Percentiles rank a stretch among this genome's conserved stretches.
These are phyloP conservation scores for Mellivora capensis DNA, from an alignment of 2,113 vertebrate genomes.

Conservation along the genomic window DNA sequence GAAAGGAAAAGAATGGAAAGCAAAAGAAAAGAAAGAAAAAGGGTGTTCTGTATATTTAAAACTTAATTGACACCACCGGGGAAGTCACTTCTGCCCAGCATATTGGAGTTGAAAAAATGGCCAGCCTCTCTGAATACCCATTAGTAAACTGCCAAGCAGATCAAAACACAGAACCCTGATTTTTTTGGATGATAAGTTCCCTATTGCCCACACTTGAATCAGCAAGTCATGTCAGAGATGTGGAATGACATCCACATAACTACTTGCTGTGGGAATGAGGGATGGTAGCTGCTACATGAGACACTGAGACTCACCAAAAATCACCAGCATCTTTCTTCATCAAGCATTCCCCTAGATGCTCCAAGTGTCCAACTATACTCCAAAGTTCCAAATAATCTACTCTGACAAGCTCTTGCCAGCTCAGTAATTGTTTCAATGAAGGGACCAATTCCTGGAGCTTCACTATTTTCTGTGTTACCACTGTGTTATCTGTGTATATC, in stretches of 20 bases:
- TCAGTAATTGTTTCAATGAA: not conserved
- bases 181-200: not conserved
- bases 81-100: not conserved
- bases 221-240: not conserved
- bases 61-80: not conserved
- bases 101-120: not conserved
- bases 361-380: not conserved
- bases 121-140: not conserved
- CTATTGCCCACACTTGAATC: not conserved
- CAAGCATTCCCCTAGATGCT: not conserved
- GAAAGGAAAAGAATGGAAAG: not conserved
- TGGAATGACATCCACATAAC: not conserved
- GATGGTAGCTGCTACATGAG: not conserved
- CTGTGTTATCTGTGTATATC: not conserved
- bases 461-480: not conserved
- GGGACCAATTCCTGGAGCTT: not conserved
- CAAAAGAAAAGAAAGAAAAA: not conserved
- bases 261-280: not conserved
- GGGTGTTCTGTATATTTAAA: not conserved
- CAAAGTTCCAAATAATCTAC: not conserved
- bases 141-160: not conserved
- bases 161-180: not conserved
- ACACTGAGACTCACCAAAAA: not conserved
- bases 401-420: not conserved
- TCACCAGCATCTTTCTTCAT: not conserved